Evolutionary conservation across 2,113 vertebrate genomes (phyloP).

Genomic region (Atractosteus spatula): DNA sequence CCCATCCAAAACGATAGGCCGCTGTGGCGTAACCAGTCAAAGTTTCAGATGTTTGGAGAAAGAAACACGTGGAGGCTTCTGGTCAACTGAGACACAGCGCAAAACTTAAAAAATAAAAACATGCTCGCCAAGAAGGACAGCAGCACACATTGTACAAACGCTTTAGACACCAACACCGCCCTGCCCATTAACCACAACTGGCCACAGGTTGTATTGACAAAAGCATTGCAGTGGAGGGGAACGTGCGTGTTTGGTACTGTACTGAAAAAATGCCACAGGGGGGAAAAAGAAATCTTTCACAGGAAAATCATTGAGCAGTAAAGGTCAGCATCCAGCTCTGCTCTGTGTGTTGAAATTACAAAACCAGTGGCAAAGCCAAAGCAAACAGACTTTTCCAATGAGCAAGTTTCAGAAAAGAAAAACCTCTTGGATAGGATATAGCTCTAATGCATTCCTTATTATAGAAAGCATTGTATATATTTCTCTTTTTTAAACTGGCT

Average conservation of each 20-base stretch:
- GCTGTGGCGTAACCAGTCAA: background rate
- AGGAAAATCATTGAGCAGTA: slow-evolving; percentile 24
- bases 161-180: background rate
- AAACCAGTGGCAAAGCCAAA: slow-evolving; percentile 8
- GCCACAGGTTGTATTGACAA: slow-evolving; percentile 13
- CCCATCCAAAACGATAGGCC: background rate
- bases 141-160: background rate
- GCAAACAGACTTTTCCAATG: slow-evolving; percentile 4
- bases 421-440: background rate
- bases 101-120: background rate
- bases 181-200: slow-evolving; percentile 7
- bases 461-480: too few relatives aligned
- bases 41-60: background rate
- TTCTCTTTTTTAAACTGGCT: too few relatives aligned
- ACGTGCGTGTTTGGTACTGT: slow-evolving; percentile 34
- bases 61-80: background rate
- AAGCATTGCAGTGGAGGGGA: slow-evolving; percentile 23
- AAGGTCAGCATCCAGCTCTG: slow-evolving; percentile 38
- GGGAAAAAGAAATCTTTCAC: slow-evolving; percentile 8
- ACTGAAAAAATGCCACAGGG: slow-evolving; percentile 48
- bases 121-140: background rate
- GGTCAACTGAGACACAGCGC: background rate
- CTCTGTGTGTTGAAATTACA: slow-evolving; percentile 18
- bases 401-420: slow-evolving; percentile 10
- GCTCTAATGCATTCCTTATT: too few relatives aligned